phyloP scores from a whole-genome alignment of 2,797 vertebrate genomes.

The Acanthornis magna region DNA sequence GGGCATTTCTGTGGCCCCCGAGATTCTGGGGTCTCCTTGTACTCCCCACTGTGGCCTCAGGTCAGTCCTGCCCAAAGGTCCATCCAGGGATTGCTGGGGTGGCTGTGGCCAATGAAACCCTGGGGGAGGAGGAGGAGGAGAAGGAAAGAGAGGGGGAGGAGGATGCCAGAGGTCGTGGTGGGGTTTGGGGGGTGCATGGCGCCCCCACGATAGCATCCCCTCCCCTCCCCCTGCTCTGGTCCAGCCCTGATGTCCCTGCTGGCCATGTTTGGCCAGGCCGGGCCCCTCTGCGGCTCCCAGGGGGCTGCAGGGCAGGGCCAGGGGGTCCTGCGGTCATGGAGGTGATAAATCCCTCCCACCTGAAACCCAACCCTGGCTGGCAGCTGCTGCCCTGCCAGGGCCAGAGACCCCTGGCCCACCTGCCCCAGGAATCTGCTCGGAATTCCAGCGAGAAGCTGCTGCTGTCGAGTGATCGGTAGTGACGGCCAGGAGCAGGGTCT shows the following conservation, averaged over 20 bases:
- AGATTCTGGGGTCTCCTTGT: no score
- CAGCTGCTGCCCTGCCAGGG: neutral
- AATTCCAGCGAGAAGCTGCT: neutral
- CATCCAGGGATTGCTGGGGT: no score
- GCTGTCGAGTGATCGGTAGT: accelerated
- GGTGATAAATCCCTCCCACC: neutral
- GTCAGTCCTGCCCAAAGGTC: neutral
- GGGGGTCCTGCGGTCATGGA: neutral
- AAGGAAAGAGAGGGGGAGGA: no score
- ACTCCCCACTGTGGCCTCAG: no score
- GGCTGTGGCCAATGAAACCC: neutral
- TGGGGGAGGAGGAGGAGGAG: neutral
- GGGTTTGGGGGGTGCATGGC: neutral
- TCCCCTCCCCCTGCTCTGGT: neutral
- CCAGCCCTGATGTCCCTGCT: neutral
- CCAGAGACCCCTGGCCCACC: neutral
- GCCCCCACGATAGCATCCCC: neutral
- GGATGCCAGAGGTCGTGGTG: neutral
- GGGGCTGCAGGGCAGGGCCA: neutral
- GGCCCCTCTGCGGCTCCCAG: neutral
- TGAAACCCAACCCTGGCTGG: neutral
- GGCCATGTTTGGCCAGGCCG: neutral
- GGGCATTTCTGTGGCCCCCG: neutral
- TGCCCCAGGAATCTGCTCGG: neutral
- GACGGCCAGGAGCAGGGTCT: no score